These are phyloP conservation scores for Folsomia manolachei DNA, from an alignment of 2,888 invertebrate genomes.

Conservation along the genomic window DNA sequence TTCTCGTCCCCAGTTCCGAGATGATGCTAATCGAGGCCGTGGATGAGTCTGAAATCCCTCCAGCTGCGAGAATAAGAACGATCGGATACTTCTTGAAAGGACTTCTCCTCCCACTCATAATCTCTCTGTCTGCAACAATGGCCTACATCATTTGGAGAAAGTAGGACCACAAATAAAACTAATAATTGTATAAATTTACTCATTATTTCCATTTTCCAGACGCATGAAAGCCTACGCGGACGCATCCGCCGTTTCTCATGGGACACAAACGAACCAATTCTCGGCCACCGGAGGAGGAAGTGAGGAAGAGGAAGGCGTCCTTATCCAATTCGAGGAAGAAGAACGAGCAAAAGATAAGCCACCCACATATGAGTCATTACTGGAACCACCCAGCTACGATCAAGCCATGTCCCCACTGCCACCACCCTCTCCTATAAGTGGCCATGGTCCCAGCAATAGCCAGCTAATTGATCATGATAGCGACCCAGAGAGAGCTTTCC, in stretches of 20 bases:
- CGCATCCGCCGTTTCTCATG: constrained; percentile 1
- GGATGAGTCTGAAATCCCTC: neutral
- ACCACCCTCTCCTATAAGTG: neutral
- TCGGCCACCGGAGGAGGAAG: constrained; percentile 5
- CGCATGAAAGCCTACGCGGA: neutral
- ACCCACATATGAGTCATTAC: constrained; percentile 27
- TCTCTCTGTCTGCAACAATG: constrained; percentile 27
- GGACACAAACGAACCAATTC: constrained; percentile 14
- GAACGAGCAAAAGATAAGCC: constrained; percentile 31
- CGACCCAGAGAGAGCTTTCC: neutral
- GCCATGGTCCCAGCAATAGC: neutral
- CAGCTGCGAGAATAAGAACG: constrained; percentile 8
- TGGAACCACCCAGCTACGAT: constrained; percentile 32
- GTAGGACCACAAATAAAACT: too few species aligned
- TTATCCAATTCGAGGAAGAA: constrained; percentile 18
- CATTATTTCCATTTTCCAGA: neutral
- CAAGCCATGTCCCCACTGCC: constrained; percentile 18
- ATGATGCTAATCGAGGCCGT: neutral
- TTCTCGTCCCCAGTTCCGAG: neutral
- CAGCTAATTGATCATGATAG: neutral
- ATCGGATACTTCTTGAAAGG: constrained; percentile 36
- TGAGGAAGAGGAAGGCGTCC: too few species aligned
- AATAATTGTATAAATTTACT: constrained; percentile 16
- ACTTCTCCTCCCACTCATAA: constrained; percentile 34
- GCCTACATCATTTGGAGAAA: constrained; percentile 39